Conservation (phyloP, 2,888 invertebrate genomes). For the Homarus gammarus region DNA sequence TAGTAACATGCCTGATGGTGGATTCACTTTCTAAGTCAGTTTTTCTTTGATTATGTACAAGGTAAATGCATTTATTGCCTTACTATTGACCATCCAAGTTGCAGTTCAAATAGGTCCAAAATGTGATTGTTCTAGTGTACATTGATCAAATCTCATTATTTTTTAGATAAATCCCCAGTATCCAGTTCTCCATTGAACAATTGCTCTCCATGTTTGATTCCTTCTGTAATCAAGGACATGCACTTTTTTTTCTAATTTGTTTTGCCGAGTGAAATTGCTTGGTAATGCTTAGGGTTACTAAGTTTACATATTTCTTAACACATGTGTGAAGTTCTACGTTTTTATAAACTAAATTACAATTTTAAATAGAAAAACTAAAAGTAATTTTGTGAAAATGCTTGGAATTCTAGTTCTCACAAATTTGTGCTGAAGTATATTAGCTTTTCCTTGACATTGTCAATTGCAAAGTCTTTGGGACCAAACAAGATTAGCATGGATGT, state of each 20-base stretch:
- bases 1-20: constrained; percentile 70
- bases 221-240: neutral
- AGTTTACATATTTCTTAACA: neutral
- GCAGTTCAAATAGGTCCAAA: neutral
- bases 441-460: too few relatives aligned
- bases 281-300: neutral
- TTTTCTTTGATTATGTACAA: neutral
- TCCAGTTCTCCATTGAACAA: too few relatives aligned
- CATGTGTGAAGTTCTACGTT: too few relatives aligned
- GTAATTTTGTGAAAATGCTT: neutral
- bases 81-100: neutral
- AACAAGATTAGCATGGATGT: constrained; percentile 7
- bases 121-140: neutral
- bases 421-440: too few relatives aligned
- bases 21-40: constrained; percentile 64
- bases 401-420: neutral
- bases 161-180: too few relatives aligned
- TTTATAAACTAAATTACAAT: too few relatives aligned
- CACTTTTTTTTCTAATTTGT: neutral
- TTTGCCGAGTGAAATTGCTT: neutral
- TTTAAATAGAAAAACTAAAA: neutral
- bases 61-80: neutral
- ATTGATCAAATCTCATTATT: neutral
- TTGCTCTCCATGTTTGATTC: too few relatives aligned
- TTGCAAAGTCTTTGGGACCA: constrained; percentile 18